Evolutionary conservation across 2,113 vertebrate genomes (phyloP).

Genomic region (human): GRCh38 chr3:19221001-19221500

Average conservation of each 20-base stretch:
- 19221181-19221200: background rate
- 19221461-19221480: background rate
- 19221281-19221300: background rate
- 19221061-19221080: background rate
- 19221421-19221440: background rate
- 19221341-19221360: background rate
- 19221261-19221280: background rate
- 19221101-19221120: background rate
- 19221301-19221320: background rate
- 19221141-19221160: background rate
- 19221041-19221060: background rate
- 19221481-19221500: background rate
- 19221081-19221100: background rate
- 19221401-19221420: background rate
- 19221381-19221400: background rate
- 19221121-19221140: background rate
- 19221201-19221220: background rate
- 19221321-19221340: background rate
- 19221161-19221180: background rate
- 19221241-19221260: rapidly evolving
- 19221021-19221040: background rate
- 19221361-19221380: background rate
- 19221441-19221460: background rate
- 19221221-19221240: background rate
- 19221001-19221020: background rate